Evolutionary conservation across 2,888 invertebrate genomes (phyloP), one percentile per base, ranked within the genome.

Genomic region (Drosophila ezoana): DNA sequence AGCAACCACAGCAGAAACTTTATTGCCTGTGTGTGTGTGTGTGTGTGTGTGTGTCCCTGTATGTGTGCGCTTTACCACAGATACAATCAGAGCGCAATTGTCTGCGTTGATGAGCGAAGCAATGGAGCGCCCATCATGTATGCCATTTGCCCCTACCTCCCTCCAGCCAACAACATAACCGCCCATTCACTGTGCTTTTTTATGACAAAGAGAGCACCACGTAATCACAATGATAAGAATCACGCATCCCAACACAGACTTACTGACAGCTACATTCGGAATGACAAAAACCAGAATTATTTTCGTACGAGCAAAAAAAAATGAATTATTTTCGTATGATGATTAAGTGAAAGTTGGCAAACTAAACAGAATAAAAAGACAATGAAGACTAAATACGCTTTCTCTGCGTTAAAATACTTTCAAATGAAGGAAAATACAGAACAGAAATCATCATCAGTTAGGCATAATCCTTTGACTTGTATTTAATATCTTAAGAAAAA

Each of bases 151-250:
- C 64, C 37, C 43, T 20, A 5, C 11, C 58, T 16, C 10, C 16
- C 13, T 3, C 49, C 41, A 20, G 14, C 44, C 49, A 20, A 16
- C 45, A 33, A n/a, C 23, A 18, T 20, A 44, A 32, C 13, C 62
- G 60, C 57, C 38, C 57, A 69, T 51, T 75, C 58, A 47, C 47
- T 59, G 67, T 58, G 64, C 70, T 67, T 66, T 56, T 70, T 87
- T 87, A 84, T 76, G 82, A 57, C 73, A 72, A 84, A 84, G 73
- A 70, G 62, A 70, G 87, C 81, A 70, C 33, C 87, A 71, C 85
- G 82, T 87, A 83, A 83, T 83, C 85, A 83, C 76, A 83, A 85
- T 87, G 82, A 83, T 83, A 87, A 87, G 87, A 76, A 83, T 81
- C 82, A 73, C 79, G 69, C 78, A 59, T 61, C 44, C 58, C 40